These are phyloP conservation scores for Acleris cristana DNA, from an alignment of 2,888 invertebrate genomes.

Conservation along the genomic window DNA sequence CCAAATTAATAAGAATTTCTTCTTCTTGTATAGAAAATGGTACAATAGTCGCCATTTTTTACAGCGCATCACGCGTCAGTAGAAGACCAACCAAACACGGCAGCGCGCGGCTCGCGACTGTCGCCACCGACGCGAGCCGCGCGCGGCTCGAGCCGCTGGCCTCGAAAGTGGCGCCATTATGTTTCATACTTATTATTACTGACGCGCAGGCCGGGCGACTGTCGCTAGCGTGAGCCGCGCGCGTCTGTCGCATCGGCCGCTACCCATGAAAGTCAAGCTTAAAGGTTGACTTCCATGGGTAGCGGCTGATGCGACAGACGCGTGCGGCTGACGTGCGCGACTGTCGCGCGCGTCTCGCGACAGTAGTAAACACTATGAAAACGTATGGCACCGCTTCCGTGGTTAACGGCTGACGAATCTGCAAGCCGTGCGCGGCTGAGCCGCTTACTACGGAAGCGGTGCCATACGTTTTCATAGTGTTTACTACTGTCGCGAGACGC, in stretches of 20 bases:
- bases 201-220: slow-evolving; percentile 3
- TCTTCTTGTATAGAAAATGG: slow-evolving; percentile 13
- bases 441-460: too few relatives aligned
- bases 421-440: too few relatives aligned
- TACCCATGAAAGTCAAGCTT: slow-evolving; percentile 3
- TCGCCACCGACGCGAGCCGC: too few relatives aligned
- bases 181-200: neutral
- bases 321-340: too few relatives aligned
- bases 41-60: slow-evolving; percentile 2
- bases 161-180: neutral
- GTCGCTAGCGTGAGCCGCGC: slow-evolving; percentile 7
- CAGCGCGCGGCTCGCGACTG: slow-evolving; percentile 12
- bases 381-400: too few relatives aligned
- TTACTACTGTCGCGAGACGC: too few relatives aligned
- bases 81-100: slow-evolving; percentile 4
- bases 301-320: too few relatives aligned
- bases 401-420: too few relatives aligned
- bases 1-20: slow-evolving; percentile 12
- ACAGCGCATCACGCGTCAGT: neutral
- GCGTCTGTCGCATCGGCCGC: neutral
- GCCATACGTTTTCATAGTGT: too few relatives aligned
- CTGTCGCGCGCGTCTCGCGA: too few relatives aligned
- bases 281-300: too few relatives aligned
- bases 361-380: too few relatives aligned
- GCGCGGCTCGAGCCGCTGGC: slow-evolving; percentile 4